Conservation (phyloP, 2,888 invertebrate genomes). For the Heteropelma amictum region DNA sequence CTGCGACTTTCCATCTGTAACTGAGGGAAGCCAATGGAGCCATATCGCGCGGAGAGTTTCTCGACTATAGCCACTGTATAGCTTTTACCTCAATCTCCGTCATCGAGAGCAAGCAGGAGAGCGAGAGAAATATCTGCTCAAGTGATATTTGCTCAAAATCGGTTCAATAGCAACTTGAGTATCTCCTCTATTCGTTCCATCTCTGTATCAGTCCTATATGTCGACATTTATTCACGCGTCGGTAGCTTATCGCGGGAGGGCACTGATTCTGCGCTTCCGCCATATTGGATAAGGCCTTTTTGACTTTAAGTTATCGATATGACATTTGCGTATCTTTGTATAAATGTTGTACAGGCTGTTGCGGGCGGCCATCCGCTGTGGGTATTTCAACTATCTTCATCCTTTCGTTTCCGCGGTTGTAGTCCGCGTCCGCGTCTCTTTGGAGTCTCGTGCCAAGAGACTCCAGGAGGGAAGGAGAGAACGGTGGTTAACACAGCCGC, state of each 20-base stretch:
- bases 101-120: background rate
- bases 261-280: too few relatives aligned
- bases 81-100: slow-evolving; percentile 62
- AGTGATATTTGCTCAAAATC: slow-evolving; percentile 78
- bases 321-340: too few relatives aligned
- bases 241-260: too few relatives aligned
- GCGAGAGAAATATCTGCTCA: slow-evolving; percentile 66
- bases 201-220: too few relatives aligned
- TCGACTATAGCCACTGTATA: slow-evolving; percentile 35
- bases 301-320: too few relatives aligned
- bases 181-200: slow-evolving; percentile 70
- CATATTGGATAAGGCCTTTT: too few relatives aligned
- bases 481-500: slow-evolving; percentile 31
- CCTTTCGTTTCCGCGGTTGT: too few relatives aligned
- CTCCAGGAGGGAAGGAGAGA: too few relatives aligned
- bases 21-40: slow-evolving; percentile 27
- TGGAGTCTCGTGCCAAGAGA: slow-evolving; percentile 45
- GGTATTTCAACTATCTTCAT: too few relatives aligned
- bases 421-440: slow-evolving; percentile 1
- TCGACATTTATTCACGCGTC: too few relatives aligned
- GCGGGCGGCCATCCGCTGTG: too few relatives aligned
- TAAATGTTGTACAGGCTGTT: too few relatives aligned
- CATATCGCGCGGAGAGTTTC: slow-evolving; percentile 36
- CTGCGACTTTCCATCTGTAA: slow-evolving; percentile 57
- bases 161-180: slow-evolving; percentile 78